A percentile compares a stretch with the other conserved stretches of the same genome.
These are phyloP conservation scores for Epicampocera succincta DNA, from an alignment of 2,888 invertebrate species.

Conservation along the genomic window DNA sequence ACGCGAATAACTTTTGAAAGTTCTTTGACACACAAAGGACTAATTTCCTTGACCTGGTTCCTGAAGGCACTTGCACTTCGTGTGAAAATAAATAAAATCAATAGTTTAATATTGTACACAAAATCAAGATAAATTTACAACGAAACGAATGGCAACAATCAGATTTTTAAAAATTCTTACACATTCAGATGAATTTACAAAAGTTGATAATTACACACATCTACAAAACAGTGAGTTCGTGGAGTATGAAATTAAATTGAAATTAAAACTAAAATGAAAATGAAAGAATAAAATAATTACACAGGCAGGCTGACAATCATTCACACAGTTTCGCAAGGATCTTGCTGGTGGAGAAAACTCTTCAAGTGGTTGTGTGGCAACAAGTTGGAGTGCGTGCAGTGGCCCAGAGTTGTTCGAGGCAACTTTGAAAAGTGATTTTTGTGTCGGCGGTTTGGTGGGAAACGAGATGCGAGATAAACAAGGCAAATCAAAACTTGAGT, in stretches of 20 bases:
- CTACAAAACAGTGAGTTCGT: slow-evolving; percentile 11
- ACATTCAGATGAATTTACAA: neutral
- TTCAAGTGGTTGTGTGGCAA: slow-evolving; percentile 31
- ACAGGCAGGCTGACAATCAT: slow-evolving; percentile 35
- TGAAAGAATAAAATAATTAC: slow-evolving; percentile 11
- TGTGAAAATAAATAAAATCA: no score
- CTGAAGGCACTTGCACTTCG: no score
- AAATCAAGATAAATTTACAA: no score
- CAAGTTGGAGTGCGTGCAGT: neutral
- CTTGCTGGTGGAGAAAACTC: neutral
- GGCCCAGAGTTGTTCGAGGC: neutral
- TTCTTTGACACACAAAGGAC: no score
- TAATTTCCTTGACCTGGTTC: no score
- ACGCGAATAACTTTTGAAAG: no score
- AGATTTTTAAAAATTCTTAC: no score
- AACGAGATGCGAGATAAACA: neutral
- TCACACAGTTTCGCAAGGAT: slow-evolving; percentile 42
- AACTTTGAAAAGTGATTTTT: slow-evolving; percentile 12
- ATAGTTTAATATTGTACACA: no score
- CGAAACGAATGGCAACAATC: no score
- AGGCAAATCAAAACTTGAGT: neutral
- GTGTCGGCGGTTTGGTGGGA: neutral
- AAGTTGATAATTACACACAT: neutral
- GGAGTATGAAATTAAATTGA: neutral
- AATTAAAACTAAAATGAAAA: no score